Evolutionary conservation across 2,797 vertebrate genomes (phyloP).

Genomic region (Eulemur mongoz): DNA sequence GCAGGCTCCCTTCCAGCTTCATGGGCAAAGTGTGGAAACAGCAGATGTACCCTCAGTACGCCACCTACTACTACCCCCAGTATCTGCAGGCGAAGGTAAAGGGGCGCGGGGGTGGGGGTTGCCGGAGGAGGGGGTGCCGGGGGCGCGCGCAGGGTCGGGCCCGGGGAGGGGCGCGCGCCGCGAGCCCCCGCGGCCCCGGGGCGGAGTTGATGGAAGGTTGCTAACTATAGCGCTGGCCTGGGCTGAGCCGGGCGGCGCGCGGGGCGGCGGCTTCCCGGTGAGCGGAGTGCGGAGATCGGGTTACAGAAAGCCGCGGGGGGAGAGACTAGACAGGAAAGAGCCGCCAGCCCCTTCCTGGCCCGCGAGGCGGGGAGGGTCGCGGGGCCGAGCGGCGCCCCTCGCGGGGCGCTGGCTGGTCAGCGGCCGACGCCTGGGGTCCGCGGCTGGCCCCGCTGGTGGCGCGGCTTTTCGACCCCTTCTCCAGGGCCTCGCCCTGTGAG

Average conservation of each 20-base stretch:
- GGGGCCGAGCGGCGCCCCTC: neutral
- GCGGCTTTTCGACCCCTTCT: conserved; percentile 43
- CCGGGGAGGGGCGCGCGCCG: conserved; percentile 19
- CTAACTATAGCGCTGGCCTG: conserved; percentile 79
- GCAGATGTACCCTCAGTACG: conserved; percentile 93
- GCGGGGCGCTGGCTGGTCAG: neutral
- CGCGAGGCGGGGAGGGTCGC: conserved; percentile 51
- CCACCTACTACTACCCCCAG: conserved; percentile 92
- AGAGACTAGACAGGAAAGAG: conserved; percentile 80
- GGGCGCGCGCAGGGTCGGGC: conserved; percentile 45
- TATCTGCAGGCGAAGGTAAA: conserved; percentile 92
- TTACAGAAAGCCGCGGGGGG: conserved; percentile 65
- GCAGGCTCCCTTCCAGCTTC: conserved; percentile 89
- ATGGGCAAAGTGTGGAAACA: conserved; percentile 93
- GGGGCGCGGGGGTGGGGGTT: neutral
- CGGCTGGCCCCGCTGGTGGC: neutral
- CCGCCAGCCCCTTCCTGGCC: conserved; percentile 81
- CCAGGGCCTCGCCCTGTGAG: conserved; percentile 53
- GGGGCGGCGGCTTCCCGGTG: conserved; percentile 70
- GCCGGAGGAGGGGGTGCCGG: neutral
- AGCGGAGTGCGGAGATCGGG: conserved; percentile 76
- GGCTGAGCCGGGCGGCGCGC: conserved; percentile 64
- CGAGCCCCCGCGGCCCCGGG: conserved; percentile 50
- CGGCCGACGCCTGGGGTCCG: conserved; percentile 42
- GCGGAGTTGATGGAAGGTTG: conserved; percentile 63